Evolutionary conservation across 2,888 invertebrate species (phyloP), one percentile per base, ranked within the genome.

Genomic region (Spilosoma lubricipeda): DNA sequence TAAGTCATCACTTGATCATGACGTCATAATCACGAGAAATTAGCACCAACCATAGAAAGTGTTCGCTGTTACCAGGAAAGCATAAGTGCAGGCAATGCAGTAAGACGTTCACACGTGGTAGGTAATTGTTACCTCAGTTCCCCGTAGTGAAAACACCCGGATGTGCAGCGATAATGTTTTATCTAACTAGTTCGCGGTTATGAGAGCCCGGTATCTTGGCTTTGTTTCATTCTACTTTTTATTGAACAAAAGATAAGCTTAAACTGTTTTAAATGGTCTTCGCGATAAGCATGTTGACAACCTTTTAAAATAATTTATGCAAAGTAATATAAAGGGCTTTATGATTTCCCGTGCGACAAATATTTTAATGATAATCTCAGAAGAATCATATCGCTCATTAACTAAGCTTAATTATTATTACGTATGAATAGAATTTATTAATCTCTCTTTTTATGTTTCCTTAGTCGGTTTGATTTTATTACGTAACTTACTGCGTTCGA

Each of bases 121-220:
- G 85, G 84, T 88, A 89, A 92, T 92, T 92, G 93, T 91, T 89
- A 85, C 85, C 80, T 87, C 85, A 85, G 88, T 91, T 89, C 88
- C 89, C 87, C 82, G 86, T 82, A 88, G 93, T 93, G 94, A 94
- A 94, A 94, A 90, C 93, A 92, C 91, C 92, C 93, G 93, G 94
- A 94, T 92, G 92, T 87, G 65, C 74, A 84, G 80, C 87, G 90
- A 92, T 92, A 92, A 86, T 85, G 86, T 88, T 90, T 92, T 85
- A 93, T 93, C 93, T 93, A 92, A 82, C 84, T 87, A 83, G 83
- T 82, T 80, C 78, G 82, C 86, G 85, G 87, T 90, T 88, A 90
- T 91, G 89, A 76, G 67, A 78, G 82, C 89, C 87, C 88, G 72
- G 89, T 90, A 87, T 81, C 76, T 85, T 30, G 56, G 72, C 78